These are phyloP conservation scores for Drosophila vallismaia DNA, from an alignment of 2,888 invertebrate species.

Conservation along the genomic window DNA sequence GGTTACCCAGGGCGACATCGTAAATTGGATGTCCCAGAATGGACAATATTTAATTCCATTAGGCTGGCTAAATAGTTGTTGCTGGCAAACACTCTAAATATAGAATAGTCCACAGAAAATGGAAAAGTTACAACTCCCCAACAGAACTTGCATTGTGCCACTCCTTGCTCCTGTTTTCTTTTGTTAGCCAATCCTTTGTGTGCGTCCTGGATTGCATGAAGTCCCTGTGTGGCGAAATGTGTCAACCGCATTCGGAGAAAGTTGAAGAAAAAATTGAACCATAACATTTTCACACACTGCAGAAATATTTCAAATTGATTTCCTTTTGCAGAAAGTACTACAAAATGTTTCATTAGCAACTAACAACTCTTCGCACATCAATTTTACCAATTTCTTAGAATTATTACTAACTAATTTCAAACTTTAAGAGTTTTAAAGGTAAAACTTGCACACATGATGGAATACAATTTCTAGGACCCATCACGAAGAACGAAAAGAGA, in stretches of 20 bases:
- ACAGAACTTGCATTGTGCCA: conserved; percentile 20
- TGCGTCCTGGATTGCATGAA: conserved; percentile 16
- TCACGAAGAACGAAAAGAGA: conserved; percentile 8
- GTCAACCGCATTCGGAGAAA: conserved; percentile 49
- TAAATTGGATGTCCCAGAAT: conserved; percentile 46
- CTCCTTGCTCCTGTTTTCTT: conserved; percentile 22
- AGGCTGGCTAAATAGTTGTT: conserved; percentile 47
- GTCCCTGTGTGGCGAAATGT: conserved; percentile 45
- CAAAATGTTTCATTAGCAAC: not conserved
- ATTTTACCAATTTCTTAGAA: no score
- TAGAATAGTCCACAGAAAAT: conserved; percentile 34
- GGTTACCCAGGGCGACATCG: conserved; percentile 33
- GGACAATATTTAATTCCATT: conserved; percentile 58
- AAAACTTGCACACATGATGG: conserved; percentile 26
- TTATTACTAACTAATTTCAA: not conserved
- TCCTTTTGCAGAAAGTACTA: not conserved
- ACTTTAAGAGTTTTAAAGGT: not conserved
- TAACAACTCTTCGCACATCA: no score
- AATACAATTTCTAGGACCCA: conserved; percentile 33
- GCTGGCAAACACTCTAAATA: conserved; percentile 44
- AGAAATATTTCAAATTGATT: not conserved
- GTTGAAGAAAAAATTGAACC: not conserved
- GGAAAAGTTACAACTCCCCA: conserved; percentile 25
- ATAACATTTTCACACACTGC: not conserved
- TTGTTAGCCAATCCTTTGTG: conserved; percentile 28